Base-by-base conservation (phyloP, 2,113 vertebrate genomes). In the Rostratula benghalensis region DNA sequence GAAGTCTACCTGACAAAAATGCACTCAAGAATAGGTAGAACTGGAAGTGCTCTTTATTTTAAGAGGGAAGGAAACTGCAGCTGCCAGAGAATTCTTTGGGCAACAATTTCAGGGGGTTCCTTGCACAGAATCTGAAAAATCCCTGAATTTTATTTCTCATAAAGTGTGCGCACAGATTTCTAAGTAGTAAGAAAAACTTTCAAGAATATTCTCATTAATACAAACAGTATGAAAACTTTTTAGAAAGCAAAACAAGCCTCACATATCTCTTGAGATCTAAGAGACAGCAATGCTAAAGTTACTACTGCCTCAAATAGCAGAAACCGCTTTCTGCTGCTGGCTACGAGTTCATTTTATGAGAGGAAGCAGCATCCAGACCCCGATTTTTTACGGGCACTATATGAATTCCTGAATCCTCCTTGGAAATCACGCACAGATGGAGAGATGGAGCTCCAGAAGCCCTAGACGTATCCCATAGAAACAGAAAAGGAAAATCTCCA, bases 381-480 rank as follows among this genome's bases (percentile, higher is more conserved):
- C 41, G 2, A 7, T 31, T 81, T 83, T 83, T 90, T n/a, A n/a
- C 0, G 12, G 33, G 20, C 76, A 33, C 30, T 73, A 56, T 1
- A 24, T 2, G 13, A 92, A 96, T 84, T 78, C 85, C 80, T 31
- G 14, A 60, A 39, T 59, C 31, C 70, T 89, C 46, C 89, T 83
- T 27, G 51, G 70, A 67, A 86, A 85, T 16, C 28, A 93, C 4
- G n/a, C 69, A 50, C 76, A 96, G 84, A 91, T 41, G 67, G 63
- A 89, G 67, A 96, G 84, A 91, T 41, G 67, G 63, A 89, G 67
- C 83, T 78, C 67, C 45, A 37, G 51, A 85, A 67, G 28, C 23
- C 77, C 67, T 33, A 48, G 67, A 63, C 76, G 94, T 93, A 95
- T 89, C 90, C 96, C 93, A 81, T 67, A 89, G 95, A 96, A 97